These are phyloP conservation scores for Drosophila nigritarsus DNA, from an alignment of 2,888 invertebrate genomes.

Conservation along the genomic window DNA sequence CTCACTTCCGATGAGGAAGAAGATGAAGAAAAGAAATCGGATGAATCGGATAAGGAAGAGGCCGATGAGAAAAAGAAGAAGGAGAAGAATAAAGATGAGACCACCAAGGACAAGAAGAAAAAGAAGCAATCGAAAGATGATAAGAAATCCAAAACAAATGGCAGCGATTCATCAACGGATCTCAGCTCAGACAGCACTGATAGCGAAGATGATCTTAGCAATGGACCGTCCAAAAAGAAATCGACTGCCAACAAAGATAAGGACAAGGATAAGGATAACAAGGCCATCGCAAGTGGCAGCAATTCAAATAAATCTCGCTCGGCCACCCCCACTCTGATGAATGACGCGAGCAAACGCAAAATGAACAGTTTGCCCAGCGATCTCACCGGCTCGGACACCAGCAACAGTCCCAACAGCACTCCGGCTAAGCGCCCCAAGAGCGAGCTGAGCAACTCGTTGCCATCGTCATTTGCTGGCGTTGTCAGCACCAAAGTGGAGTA, in stretches of 20 bases:
- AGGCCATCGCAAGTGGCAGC: slow-evolving; percentile 78
- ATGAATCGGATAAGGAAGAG: slow-evolving; percentile 91
- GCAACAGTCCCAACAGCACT: slow-evolving; percentile 83
- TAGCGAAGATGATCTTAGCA: slow-evolving; percentile 88
- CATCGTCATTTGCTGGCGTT: slow-evolving; percentile 84
- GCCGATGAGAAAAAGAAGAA: slow-evolving; percentile 90
- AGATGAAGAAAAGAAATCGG: slow-evolving; percentile 92
- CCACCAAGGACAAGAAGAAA: slow-evolving; percentile 87
- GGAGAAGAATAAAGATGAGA: slow-evolving; percentile 86
- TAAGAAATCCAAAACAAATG: slow-evolving; percentile 85
- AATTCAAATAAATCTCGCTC: slow-evolving; percentile 83
- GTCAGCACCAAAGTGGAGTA: slow-evolving; percentile 84
- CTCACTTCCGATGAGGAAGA: slow-evolving; percentile 95
- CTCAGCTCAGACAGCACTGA: slow-evolving; percentile 90
- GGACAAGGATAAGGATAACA: slow-evolving; percentile 66
- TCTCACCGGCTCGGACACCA: slow-evolving; percentile 84
- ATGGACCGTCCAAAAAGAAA: slow-evolving; percentile 85
- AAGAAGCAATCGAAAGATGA: slow-evolving; percentile 88
- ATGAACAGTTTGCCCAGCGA: slow-evolving; percentile 84
- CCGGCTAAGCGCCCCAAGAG: slow-evolving; percentile 84
- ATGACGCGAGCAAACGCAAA: slow-evolving; percentile 82
- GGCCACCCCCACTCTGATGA: slow-evolving; percentile 85
- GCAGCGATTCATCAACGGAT: slow-evolving; percentile 88
- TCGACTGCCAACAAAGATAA: slow-evolving; percentile 78
- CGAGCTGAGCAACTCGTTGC: slow-evolving; percentile 80